Base-by-base conservation (phyloP, 1,140 invertebrate genomes). In the Sarcophaga bullata region DNA sequence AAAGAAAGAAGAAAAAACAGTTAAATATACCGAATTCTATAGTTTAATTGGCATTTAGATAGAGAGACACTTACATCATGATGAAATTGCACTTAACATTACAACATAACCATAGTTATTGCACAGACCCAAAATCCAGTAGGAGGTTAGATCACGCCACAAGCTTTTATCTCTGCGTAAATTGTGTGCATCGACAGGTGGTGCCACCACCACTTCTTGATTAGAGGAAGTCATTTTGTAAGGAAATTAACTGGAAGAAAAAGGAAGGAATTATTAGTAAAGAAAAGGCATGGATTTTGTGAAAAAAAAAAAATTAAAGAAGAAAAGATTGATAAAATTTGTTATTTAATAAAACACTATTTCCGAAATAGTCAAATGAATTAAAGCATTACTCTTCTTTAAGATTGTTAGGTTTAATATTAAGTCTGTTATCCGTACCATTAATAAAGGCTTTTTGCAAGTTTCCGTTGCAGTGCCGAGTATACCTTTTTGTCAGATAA, bases 91-190 rank as follows among this genome's bases (percentile, higher is more conserved):
- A 87, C 94, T 95, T 15, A 97, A 90, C 96, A 97, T 97, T 4
- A 97, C 94, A 17, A 97, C 95, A 90, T 97, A 97, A 72, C 95
- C 95, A 91, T 95, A 97, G 91, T 97, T 97, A 88, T 97, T 97
- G 87, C 95, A 96, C 2, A 97, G 88, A n/a, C 96, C 96, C 7
- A 97, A 90, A 2, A 97, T 91, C 96, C 96, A 96, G 85, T 93
- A 95, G 3, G 93, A 93, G 9, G 93, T 84, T 0, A 94, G 85
- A 85, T 93, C 93, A 82, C 93, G 87, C 91, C 91, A 92, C 3
- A 87, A 50, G 13, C 85, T 84, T 17, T 84, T 84, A 85, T 90
- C 86, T 37, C 86, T 83, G 1, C 85, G 84, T 10, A 84, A 80
- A 62, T 84, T 86, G 76, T 85, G 87, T 1, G 86, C 25, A 17